These are phyloP conservation scores for Ameiurus melas DNA, from an alignment of 2,113 vertebrate species.

Conservation along the genomic window DNA sequence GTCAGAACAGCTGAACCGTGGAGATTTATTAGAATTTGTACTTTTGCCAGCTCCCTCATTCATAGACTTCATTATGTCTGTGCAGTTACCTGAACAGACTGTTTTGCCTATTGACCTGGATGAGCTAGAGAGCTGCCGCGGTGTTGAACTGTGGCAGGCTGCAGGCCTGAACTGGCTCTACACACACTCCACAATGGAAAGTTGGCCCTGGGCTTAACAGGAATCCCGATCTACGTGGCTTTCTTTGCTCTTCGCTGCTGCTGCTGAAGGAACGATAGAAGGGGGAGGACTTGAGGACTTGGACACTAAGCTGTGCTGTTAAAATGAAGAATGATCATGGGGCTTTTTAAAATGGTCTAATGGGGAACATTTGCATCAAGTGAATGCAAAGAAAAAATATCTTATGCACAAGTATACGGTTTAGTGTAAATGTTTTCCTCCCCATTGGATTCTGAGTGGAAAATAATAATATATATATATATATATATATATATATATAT, in stretches of 20 bases:
- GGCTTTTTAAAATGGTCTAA: not conserved
- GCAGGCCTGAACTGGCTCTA: slow-evolving; percentile 18
- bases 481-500: too few species aligned
- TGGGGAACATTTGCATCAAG: not conserved
- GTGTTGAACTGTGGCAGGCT: not conserved
- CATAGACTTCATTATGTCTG: slow-evolving; percentile 13
- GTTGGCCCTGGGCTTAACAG: slow-evolving; percentile 55
- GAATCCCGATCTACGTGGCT: slow-evolving; percentile 71
- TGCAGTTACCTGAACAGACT: not conserved
- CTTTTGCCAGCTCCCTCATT: not conserved
- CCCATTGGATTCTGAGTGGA: not conserved
- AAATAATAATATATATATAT: too few species aligned
- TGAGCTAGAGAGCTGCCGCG: slow-evolving; percentile 21
- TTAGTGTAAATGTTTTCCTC: not conserved
- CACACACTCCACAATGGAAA: slow-evolving; percentile 52
- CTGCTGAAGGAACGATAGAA: slow-evolving; percentile 19
- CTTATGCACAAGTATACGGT: too few species aligned
- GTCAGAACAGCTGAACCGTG: not conserved
- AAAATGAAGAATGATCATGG: not conserved
- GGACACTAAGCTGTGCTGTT: not conserved
- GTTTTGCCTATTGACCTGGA: not conserved
- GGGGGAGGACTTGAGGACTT: slow-evolving; percentile 27
- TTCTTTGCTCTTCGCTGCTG: slow-evolving; percentile 40
- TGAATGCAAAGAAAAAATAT: not conserved
- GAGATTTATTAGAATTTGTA: not conserved